Conservation (phyloP, 2,888 invertebrate genomes). For the Acronicta leporina region DNA sequence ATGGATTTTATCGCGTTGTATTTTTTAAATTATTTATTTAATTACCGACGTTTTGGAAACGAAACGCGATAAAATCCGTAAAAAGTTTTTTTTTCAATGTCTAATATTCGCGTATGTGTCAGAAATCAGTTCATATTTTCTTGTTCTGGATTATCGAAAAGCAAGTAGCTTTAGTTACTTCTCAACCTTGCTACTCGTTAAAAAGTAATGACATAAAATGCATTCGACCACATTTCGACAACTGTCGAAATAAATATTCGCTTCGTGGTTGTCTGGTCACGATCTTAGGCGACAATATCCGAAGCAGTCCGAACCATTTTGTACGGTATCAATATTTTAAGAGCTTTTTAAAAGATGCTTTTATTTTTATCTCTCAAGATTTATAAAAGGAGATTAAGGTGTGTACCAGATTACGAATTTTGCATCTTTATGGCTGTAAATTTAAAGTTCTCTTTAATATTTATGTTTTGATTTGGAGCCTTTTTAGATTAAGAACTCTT, state of each 20-base stretch:
- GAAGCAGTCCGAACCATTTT: constrained; percentile 25
- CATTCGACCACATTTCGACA: constrained; percentile 69
- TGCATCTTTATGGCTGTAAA: constrained; percentile 21
- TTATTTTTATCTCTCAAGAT: constrained; percentile 48
- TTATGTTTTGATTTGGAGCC: neutral
- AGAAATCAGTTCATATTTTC: too few relatives aligned
- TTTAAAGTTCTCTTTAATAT: constrained; percentile 1
- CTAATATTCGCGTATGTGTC: too few relatives aligned
- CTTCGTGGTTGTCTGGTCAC: constrained; percentile 74
- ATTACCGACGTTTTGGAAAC: too few relatives aligned
- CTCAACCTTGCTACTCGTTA: constrained; percentile 15
- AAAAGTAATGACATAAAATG: constrained; percentile 46
- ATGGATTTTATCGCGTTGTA: too few relatives aligned
- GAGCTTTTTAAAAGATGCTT: constrained; percentile 51
- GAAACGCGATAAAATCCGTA: too few relatives aligned
- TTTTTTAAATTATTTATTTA: too few relatives aligned
- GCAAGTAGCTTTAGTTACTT: neutral
- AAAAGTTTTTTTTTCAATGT: too few relatives aligned
- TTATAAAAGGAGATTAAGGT: constrained; percentile 18
- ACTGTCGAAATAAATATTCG: constrained; percentile 71
- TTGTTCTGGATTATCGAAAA: neutral
- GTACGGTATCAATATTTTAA: constrained; percentile 59
- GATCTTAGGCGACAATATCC: constrained; percentile 65
- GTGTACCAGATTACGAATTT: constrained; percentile 19
- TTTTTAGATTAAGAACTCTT: neutral